Evolutionary conservation across 2,113 vertebrate species (phyloP).

Genomic region (Heteronetta atricapilla): DNA sequence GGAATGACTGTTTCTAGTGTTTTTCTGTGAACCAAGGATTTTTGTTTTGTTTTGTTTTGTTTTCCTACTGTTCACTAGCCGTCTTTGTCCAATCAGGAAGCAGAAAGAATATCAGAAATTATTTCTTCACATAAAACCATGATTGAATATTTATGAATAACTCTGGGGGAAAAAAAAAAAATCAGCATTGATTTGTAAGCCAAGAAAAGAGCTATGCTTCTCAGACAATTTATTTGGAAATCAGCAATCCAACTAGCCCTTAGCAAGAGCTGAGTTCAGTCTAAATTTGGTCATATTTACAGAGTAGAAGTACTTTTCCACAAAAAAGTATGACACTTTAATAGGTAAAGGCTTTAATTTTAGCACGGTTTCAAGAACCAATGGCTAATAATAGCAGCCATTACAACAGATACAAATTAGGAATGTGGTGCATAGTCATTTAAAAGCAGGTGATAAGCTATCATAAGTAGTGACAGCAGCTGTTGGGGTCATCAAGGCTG

Average conservation of each 20-base stretch:
- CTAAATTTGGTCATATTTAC: neutral
- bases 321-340: neutral
- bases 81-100: neutral
- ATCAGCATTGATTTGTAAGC: neutral
- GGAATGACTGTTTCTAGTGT: neutral
- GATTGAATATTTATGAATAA: constrained; percentile 18
- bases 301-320: neutral
- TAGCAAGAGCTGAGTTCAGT: neutral
- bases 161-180: neutral
- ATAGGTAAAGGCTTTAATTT: neutral
- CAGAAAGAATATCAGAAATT: neutral
- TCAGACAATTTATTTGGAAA: neutral
- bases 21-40: neutral
- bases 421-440: neutral
- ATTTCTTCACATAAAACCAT: neutral
- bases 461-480: neutral
- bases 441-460: neutral
- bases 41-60: neutral
- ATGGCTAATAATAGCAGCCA: neutral
- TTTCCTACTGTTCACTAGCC: neutral
- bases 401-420: neutral
- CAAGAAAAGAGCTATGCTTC: neutral
- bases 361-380: neutral
- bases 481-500: neutral
- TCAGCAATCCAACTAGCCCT: neutral